Base-by-base conservation (phyloP, 2,888 invertebrate species). In the Mystacides longicornis region DNA sequence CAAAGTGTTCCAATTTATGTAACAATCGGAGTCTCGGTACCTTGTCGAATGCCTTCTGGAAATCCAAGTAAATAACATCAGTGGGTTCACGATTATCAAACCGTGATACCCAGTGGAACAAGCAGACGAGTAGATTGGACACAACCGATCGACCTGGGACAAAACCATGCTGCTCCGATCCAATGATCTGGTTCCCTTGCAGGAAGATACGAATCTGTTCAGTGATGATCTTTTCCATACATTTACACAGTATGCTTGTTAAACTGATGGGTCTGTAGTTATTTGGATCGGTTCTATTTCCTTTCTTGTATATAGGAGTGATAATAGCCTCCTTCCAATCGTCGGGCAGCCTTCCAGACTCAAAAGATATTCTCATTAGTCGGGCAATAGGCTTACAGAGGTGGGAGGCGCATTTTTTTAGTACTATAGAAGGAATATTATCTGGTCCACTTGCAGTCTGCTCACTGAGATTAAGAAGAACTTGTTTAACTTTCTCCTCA, bases 211-310 rank as follows among this genome's bases (percentile, higher is more conserved):
- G 19, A 16, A 46, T 4, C 20, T 48, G 19, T n/a, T 48, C 21
- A 48, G 14, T 2, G 23, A 22, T 48, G 16, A 22, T 14, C 21
- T 16, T 48, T 23, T 48, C 48, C 31, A 49, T 49, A 27, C 18
- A 18, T 20, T 49, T 49, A 31, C 49, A 49, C n/a, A 49, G n/a
- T 4, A 49, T 31, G 19, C 49, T 49, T 31, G 31, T 49, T 19
- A 49, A 49, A 27, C 49, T 49, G 23, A 49, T 31, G 4, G 49
- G 49, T 31, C 27, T 23, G 49, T 49, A 49, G 7, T 49, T 49
- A 31, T n/a, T 31, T 18, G 27, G 49, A 18, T 49, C 19, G 3
- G 23, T 4, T 49, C 19, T 49, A 19, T 49, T 31, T 23, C 49
- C 49, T 20, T 49, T 49, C 19, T 49, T 49, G 49, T 49, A 48